These are phyloP conservation scores for Coenobita brevimanus DNA, from an alignment of 1,140 invertebrate genomes.

Conservation along the genomic window DNA sequence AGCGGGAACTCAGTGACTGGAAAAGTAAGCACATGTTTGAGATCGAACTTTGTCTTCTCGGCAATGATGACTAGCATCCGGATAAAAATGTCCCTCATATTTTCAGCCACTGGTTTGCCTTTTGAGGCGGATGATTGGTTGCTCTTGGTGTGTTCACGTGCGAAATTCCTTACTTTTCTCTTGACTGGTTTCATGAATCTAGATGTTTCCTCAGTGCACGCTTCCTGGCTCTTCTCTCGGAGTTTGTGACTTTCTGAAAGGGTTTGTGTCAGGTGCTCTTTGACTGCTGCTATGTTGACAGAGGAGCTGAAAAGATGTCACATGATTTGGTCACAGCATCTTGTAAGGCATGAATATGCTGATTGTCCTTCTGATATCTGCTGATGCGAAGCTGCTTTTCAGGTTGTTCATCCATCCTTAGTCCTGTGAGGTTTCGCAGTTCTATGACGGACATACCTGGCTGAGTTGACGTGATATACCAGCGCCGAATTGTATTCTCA, in stretches of 20 bases:
- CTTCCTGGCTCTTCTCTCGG: background rate
- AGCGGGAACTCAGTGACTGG: no score
- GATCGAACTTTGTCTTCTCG: no score
- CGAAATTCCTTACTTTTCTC: slow-evolving; percentile 1
- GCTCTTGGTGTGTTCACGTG: background rate
- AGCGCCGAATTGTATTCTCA: background rate
- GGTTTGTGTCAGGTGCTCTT: background rate
- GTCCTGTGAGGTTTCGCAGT: background rate
- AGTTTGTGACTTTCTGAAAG: background rate
- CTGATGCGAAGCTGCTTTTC: background rate
- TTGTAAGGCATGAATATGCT: background rate
- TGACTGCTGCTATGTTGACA: background rate
- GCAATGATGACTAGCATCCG: no score
- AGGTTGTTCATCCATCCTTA: background rate
- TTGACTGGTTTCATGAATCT: slow-evolving; percentile 8
- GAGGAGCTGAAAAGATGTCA: slow-evolving; percentile 6
- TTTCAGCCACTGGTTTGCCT: no score
- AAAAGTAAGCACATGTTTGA: no score
- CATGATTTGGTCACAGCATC: background rate
- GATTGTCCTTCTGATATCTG: slow-evolving; percentile 21
- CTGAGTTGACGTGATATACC: slow-evolving; percentile 10
- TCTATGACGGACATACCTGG: slow-evolving; percentile 7
- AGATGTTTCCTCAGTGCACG: background rate
- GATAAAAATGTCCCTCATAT: no score
- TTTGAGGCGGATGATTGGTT: no score